Percentiles rank a stretch among this genome's conserved stretches.
phyloP scores from a whole-genome alignment of 2,113 vertebrate species.

The Oriolus oriolus region DNA sequence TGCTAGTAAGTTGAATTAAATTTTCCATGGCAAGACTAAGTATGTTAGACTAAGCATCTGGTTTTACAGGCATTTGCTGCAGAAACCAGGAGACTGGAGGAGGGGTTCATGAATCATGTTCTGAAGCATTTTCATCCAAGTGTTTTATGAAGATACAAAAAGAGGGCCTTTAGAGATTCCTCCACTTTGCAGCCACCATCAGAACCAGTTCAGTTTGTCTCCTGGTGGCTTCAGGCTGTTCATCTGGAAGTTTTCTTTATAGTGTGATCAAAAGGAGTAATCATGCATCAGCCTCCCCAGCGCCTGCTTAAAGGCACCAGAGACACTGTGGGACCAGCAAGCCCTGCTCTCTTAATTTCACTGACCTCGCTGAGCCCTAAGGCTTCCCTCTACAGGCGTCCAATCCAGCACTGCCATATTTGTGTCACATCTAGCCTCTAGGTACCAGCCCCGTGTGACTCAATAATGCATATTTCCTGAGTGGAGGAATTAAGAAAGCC shows the following conservation, averaged over 20 bases:
- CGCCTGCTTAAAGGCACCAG: neutral
- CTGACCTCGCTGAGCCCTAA: neutral
- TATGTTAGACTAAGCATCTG: neutral
- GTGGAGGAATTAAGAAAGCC: neutral
- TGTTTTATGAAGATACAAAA: neutral
- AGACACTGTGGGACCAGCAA: neutral
- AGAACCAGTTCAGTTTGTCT: neutral
- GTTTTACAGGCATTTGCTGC: neutral
- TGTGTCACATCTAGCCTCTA: neutral
- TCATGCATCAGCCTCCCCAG: neutral
- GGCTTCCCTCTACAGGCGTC: neutral
- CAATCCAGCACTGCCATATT: neutral
- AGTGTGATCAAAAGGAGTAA: neutral
- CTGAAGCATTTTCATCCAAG: neutral
- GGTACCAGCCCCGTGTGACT: neutral
- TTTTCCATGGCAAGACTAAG: neutral
- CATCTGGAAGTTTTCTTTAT: neutral
- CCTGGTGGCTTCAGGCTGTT: neutral
- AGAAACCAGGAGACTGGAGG: neutral
- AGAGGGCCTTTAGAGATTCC: neutral
- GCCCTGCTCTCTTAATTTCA: neutral
- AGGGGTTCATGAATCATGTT: neutral
- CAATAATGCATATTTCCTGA: neutral
- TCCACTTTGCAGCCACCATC: neutral
- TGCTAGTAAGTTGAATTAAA: neutral